Conservation (phyloP, 2,797 vertebrate genomes). For the Anisognathus igniventris region DNA sequence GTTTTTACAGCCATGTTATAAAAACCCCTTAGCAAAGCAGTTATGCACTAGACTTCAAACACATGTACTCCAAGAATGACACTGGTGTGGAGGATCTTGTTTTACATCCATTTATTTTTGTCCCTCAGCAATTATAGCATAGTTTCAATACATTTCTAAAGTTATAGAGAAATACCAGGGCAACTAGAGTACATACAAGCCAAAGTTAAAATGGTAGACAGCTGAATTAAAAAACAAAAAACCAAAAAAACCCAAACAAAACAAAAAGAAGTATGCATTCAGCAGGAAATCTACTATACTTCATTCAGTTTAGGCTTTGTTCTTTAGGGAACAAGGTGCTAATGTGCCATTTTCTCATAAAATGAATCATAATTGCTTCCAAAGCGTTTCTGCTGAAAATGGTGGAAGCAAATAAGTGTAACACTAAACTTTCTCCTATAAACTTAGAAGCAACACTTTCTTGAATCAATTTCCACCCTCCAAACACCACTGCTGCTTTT, state of each 20-base stretch:
- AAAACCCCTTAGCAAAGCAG: conserved; percentile 60
- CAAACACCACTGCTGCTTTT: conserved; percentile 59
- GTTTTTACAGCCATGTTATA: conserved; percentile 60
- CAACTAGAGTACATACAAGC: conserved; percentile 71
- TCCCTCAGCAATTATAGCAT: conserved; percentile 72
- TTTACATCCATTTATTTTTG: conserved; percentile 75
- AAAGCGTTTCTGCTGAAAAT: conserved; percentile 69
- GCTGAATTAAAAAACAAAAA: conserved; percentile 17
- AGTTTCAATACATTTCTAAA: conserved; percentile 70
- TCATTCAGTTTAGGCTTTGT: conserved; percentile 69
- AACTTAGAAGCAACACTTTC: conserved; percentile 72
- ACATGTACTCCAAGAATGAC: conserved; percentile 73
- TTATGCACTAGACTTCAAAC: conserved; percentile 62
- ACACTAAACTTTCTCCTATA: conserved; percentile 72
- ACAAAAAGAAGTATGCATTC: conserved; percentile 49
- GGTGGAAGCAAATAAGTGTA: conserved; percentile 71
- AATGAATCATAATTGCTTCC: conserved; percentile 68
- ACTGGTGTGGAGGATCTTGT: conserved; percentile 69
- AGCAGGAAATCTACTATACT: conserved; percentile 63
- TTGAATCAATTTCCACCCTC: conserved; percentile 69
- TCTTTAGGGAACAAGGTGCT: conserved; percentile 76
- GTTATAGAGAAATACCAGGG: conserved; percentile 73
- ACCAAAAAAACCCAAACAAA: neutral
- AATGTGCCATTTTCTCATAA: conserved; percentile 72
- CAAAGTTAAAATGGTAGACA: conserved; percentile 68